Evolutionary conservation across 2,888 invertebrate genomes (phyloP).

Genomic region (Diachrysia chrysitis): DNA sequence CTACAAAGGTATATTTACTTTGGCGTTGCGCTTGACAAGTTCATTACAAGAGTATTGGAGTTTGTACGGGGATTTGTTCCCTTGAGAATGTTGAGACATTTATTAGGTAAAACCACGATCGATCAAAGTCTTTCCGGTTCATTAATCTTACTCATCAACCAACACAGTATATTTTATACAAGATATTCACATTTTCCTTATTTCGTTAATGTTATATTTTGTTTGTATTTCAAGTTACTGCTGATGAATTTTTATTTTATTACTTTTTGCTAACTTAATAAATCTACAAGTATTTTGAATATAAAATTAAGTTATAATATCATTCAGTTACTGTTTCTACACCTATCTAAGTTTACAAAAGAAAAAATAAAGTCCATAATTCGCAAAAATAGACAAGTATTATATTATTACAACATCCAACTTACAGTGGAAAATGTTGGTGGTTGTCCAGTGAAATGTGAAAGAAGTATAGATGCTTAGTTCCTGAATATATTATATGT

Average conservation of each 20-base stretch:
- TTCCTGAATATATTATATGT: no score
- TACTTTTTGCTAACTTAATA: not conserved
- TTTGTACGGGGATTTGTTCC: conserved; percentile 70
- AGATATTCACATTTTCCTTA: conserved; percentile 79
- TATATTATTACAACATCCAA: no score
- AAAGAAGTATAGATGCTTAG: no score
- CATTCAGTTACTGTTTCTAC: no score
- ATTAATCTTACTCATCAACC: conserved; percentile 87
- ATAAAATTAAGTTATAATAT: no score
- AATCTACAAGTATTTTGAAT: not conserved
- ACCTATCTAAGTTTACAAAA: no score
- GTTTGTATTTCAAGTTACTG: conserved; percentile 41
- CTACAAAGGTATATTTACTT: conserved; percentile 23
- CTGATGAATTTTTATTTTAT: not conserved
- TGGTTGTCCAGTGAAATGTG: no score
- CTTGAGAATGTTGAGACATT: conserved; percentile 74
- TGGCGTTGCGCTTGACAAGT: conserved; percentile 63
- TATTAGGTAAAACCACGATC: conserved; percentile 86
- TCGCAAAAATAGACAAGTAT: no score
- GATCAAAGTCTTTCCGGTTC: conserved; percentile 86
- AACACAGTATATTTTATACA: conserved; percentile 76
- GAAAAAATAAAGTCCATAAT: no score
- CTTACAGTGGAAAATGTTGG: no score
- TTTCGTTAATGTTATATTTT: conserved; percentile 69
- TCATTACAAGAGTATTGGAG: conserved; percentile 72